phyloP scores from a whole-genome alignment of 2,797 vertebrate species.

The Sebastes diaconus region DNA sequence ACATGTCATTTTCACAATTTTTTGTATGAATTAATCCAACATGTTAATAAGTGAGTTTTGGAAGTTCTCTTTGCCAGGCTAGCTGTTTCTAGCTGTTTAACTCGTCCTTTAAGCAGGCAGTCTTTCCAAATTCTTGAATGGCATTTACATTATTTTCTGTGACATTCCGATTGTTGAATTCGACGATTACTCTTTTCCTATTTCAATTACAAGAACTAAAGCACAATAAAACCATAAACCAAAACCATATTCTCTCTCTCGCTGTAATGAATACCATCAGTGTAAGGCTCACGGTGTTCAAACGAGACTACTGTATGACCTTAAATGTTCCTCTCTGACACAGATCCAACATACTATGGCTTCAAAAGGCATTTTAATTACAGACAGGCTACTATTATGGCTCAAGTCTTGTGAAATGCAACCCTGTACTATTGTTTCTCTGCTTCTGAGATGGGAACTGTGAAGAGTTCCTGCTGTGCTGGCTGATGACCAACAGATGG shows the following conservation, averaged over 20 bases:
- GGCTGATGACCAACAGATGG: constrained; percentile 61
- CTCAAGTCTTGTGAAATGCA: neutral
- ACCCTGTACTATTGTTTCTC: neutral
- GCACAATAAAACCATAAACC: neutral
- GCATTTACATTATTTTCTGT: neutral
- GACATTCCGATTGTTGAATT: neutral
- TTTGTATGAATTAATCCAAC: no score
- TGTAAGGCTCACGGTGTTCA: neutral
- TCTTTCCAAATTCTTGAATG: neutral
- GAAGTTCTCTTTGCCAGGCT: no score
- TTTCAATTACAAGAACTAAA: neutral
- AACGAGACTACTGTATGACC: neutral
- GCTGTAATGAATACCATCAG: neutral
- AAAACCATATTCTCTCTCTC: neutral
- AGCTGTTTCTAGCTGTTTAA: no score
- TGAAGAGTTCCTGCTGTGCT: constrained; percentile 19
- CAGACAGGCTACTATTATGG: neutral
- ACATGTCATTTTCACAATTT: no score
- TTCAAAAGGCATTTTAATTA: constrained; percentile 7
- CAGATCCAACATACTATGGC: neutral
- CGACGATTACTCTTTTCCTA: neutral
- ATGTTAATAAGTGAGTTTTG: no score
- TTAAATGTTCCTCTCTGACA: neutral
- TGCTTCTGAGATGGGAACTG: neutral
- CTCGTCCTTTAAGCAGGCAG: neutral